These are phyloP conservation scores for Campoplex capitator DNA, from an alignment of 2,888 invertebrate species.

Conservation along the genomic window DNA sequence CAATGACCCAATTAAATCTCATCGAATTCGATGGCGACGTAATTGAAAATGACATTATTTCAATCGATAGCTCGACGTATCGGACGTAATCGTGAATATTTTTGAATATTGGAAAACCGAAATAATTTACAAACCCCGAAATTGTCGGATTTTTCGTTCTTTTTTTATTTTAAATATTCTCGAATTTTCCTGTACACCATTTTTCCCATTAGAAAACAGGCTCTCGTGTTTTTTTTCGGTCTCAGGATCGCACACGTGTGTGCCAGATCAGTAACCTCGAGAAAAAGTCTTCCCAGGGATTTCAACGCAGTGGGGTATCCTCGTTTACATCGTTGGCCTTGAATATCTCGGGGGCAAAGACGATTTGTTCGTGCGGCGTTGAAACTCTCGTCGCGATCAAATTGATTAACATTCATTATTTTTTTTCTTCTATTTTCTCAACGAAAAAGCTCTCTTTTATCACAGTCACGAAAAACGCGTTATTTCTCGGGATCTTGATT, in stretches of 20 bases:
- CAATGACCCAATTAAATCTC: neutral
- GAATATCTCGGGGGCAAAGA: conserved; percentile 4
- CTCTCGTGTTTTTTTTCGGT: conserved; percentile 11
- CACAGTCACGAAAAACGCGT: conserved; percentile 12
- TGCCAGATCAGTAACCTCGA: conserved; percentile 37
- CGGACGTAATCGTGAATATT: neutral
- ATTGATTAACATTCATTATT: conserved; percentile 37
- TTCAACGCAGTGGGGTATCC: conserved; percentile 4
- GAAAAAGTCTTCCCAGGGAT: conserved; percentile 33
- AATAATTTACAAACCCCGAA: neutral
- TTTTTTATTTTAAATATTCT: neutral
- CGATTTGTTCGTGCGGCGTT: neutral
- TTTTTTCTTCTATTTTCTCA: neutral
- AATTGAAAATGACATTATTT: neutral
- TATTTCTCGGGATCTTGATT: conserved; percentile 23
- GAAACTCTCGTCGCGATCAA: conserved; percentile 6
- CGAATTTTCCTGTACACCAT: neutral
- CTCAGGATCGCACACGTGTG: conserved; percentile 43
- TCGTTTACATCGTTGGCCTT: conserved; percentile 23
- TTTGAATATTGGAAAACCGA: neutral
- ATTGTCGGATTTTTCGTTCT: neutral
- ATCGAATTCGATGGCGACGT: neutral
- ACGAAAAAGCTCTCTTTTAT: conserved; percentile 1
- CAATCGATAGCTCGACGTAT: neutral
- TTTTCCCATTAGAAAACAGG: neutral